Conservation (phyloP, 2,888 invertebrate species). For the Atherix ibis region DNA sequence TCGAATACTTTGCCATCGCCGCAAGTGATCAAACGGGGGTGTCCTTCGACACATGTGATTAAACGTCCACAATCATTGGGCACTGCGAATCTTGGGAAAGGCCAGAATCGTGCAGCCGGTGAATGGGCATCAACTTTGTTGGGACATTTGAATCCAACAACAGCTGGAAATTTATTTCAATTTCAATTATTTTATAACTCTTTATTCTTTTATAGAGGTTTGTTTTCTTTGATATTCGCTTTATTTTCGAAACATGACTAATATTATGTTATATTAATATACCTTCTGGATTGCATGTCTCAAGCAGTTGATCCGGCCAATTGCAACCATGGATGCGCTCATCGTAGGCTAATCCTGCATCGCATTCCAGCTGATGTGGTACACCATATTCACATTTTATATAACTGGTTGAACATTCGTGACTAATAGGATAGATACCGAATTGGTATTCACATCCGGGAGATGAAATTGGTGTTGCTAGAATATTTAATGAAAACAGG, state of each 20-base stretch:
- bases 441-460: constrained; percentile 80
- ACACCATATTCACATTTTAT: constrained; percentile 73
- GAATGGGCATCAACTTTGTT: constrained; percentile 65
- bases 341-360: constrained; percentile 77
- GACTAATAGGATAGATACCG: constrained; percentile 69
- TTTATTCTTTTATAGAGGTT: too few relatives aligned
- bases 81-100: constrained; percentile 79
- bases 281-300: constrained; percentile 83
- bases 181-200: neutral
- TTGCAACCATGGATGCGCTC: constrained; percentile 78
- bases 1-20: constrained; percentile 80
- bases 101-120: constrained; percentile 78
- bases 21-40: constrained; percentile 74
- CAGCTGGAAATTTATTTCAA: constrained; percentile 37
- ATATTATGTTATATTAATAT: constrained; percentile 11
- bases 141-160: constrained; percentile 86
- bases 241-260: neutral
- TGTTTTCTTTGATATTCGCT: neutral
- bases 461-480: constrained; percentile 62
- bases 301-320: constrained; percentile 81
- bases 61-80: constrained; percentile 74
- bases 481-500: neutral
- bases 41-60: constrained; percentile 81
- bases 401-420: constrained; percentile 70
- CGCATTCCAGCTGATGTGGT: constrained; percentile 65